Conservation (phyloP, 2,888 invertebrate species). For the Melanostoma scalare region DNA sequence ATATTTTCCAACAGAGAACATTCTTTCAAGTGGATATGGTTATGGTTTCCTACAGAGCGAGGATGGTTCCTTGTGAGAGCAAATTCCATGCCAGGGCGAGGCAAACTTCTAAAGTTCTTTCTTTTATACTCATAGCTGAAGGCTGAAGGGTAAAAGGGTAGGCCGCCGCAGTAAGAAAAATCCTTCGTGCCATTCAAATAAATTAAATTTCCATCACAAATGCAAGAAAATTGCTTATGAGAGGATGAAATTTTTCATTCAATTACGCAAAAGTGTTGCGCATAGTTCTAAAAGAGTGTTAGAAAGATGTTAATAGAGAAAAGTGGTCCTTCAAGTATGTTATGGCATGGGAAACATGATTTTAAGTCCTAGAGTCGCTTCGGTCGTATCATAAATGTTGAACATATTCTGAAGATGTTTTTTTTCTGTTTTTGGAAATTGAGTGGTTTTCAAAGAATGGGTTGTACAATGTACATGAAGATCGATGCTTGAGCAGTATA, state of each 20-base stretch:
- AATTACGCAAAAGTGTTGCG: slow-evolving; percentile 70
- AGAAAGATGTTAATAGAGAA: background rate
- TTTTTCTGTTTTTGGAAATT: background rate
- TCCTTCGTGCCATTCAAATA: slow-evolving; percentile 64
- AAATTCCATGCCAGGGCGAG: slow-evolving; percentile 38
- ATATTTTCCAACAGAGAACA: slow-evolving; percentile 43
- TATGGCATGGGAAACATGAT: slow-evolving; percentile 14
- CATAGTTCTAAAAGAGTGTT: slow-evolving; percentile 12
- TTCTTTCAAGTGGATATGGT: slow-evolving; percentile 36
- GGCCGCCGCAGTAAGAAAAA: slow-evolving; percentile 6
- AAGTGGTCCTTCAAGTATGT: slow-evolving; percentile 2
- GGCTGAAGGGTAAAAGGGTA: background rate
- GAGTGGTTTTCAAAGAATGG: background rate
- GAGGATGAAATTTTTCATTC: slow-evolving; percentile 66
- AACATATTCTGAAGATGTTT: slow-evolving; percentile 1
- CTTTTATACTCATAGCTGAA: slow-evolving; percentile 48
- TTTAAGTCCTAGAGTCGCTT: too few relatives aligned
- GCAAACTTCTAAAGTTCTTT: slow-evolving; percentile 2
- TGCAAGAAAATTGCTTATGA: slow-evolving; percentile 67
- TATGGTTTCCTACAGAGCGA: background rate
- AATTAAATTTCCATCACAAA: slow-evolving; percentile 68
- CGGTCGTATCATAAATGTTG: background rate
- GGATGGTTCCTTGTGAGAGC: background rate
- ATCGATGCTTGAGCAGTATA: background rate
- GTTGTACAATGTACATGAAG: slow-evolving; percentile 26